Evolutionary conservation across 1,140 invertebrate genomes (phyloP), one percentile per base, ranked within the genome.

Genomic region (Danaus plexippus): DNA sequence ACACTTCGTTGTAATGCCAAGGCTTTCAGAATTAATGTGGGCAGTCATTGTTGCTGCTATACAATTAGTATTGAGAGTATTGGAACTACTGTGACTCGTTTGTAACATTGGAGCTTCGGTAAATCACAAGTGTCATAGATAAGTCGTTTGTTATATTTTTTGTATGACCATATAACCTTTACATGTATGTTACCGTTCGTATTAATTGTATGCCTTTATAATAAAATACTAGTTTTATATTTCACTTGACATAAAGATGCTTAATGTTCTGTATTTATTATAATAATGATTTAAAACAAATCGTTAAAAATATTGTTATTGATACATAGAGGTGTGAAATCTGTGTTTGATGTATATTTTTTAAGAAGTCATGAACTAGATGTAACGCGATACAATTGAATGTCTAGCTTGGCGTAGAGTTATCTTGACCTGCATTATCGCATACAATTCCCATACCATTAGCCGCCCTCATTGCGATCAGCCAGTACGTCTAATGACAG

Each of bases 1-100:
- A 74, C 78, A 76, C 79, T 82, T 79, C 54, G 63, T 56, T 49
- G 61, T 75, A 85, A 85, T 85, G 80, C 77, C 82, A 85, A 85
- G 80, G 82, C 70, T 65, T 58, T 57, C 60, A 43, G 61, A 61
- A 66, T 63, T 54, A 66, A 79, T 76, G 80, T 80, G 78, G 78
- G 78, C 64, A 69, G 75, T 63, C 61, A 75, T 77, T 78, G 79
- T 61, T 73, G 9, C 15, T 15, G 61, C 67, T 75, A 76, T 79
- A 75, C 73, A 75, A 79, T 82, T 79, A 71, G 66, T 74, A 71
- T 77, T 67, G 66, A 61, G 61, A 73, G 74, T 69, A 77, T 75
- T 64, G 54, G 52, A 57, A 54, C 64, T 73, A 61, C 59, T 59
- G 62, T 69, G 57, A 55, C 55, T 54, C 54, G 41, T 64, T 55